Base-by-base conservation (phyloP, 92 coral and sea anemone genomes). In the Montipora capitata region DNA sequence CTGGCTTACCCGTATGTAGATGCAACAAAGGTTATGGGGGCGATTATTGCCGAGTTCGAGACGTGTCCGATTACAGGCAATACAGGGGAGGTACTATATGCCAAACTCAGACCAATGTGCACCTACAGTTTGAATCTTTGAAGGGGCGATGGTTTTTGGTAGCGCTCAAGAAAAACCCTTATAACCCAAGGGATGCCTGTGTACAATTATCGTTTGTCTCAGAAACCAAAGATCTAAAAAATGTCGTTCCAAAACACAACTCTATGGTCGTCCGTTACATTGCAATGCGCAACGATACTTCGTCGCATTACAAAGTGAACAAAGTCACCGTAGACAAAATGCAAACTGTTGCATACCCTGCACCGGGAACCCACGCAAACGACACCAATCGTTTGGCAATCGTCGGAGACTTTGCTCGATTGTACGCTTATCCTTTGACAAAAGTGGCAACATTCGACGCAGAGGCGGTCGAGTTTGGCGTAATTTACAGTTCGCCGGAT, bases 201-300 rank as follows among this genome's bases (percentile, higher is more conserved):
- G 71, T 43, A 4, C 82, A 77, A 14, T 5, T 77, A 11, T 40
- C 39, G 15, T 16, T 77, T 8, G 54, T 13, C 70, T 54, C 59
- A 2, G 39, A 11, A 4, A 13, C 40, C 3, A 16, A 9, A 8
- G 11, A 59, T 40, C 2, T 42, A 3, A 39, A 63, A 39, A 40
- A 59, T 38, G 71, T 58, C 2, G 7, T 17, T 6, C 7, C 51
- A 11, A 17, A 3, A 16, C 35, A 54, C 56, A 56, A 18, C 4
- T 77, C 71, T 0, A 4, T 77, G 70, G 52, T 44, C 54, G 13
- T 77, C 5, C 71, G 71, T 5, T 77, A 77, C 52, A 8, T 61
- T 70, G 70, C 82, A 17, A 61, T 4, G 5, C 51, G 82, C n/a
- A 77, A 77, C 56, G 82, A 77, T 40, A 77, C 82, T 15, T 77